Base-by-base conservation (phyloP, 2,888 invertebrate species). In the Laspeyria flexula region DNA sequence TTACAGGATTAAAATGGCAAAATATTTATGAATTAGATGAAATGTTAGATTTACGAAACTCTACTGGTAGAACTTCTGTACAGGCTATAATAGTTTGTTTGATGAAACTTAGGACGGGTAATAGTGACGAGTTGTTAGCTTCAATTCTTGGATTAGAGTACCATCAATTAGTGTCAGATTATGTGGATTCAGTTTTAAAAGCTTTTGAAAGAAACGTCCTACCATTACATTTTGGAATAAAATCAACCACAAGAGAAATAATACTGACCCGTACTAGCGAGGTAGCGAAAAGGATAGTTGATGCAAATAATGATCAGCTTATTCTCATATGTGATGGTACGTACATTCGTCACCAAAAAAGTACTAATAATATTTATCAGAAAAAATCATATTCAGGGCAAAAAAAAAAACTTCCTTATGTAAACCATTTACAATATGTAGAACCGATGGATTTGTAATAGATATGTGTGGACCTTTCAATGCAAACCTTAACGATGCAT, bases 391-490 rank as follows among this genome's bases (percentile, higher is more conserved):
- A 29, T 11, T 31, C 31, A 3, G 42, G 31, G 2, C 18, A n/a
- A 18, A 42, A 31, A 31, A 42, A 12, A 42, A 42, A 31, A 31
- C 29, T 1, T 31, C 7, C 1, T 7, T 42, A 1, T 42, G 42
- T n/a, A 42, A 42, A 21, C 42, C 42, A 2, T 31, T 42, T 18
- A 18, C 18, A 18, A 18, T 18, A 18, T 18, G 18, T 18, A 18
- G 3, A 18, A 18, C 18, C 18, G 18, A 42, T 21, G 42, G 42
- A 1, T 42, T 21, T 42, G 12, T 42, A 1, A 12, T 42, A 6
- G 31, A 42, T 15, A 16, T 42, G 3, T 16, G 18, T n/a, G 42
- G 42, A n/a, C 42, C 42, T n/a, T 42, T 31, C 10, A 12, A 42
- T 11, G 42, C 18, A n/a, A 42, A 16, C 3, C n/a, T 16, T 11